Conservation (phyloP, 2,888 invertebrate species). For the Luffia ferchaultella region DNA sequence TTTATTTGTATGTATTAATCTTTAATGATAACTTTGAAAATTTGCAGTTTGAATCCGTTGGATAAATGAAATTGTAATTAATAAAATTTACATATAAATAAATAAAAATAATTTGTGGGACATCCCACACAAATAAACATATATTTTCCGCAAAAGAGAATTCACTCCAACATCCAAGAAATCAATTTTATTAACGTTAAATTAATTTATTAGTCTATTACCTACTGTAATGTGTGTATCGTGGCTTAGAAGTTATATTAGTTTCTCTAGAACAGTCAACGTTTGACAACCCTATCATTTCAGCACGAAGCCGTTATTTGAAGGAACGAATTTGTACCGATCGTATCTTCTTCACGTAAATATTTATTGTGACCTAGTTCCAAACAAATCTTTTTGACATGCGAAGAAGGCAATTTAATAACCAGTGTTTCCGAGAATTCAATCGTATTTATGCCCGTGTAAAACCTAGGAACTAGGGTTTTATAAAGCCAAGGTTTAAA, state of each 20-base stretch:
- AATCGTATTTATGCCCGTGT: conserved; percentile 23
- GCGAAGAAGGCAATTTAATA: conserved; percentile 27
- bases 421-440: conserved; percentile 17
- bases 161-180: no score
- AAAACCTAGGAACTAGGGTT: no score
- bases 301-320: background rate
- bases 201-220: background rate
- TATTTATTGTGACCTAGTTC: conserved; percentile 49
- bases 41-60: no score
- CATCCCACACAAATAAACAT: no score
- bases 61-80: background rate
- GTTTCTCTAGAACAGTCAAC: background rate
- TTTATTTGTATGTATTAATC: no score
- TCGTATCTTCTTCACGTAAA: conserved; percentile 48
- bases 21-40: no score
- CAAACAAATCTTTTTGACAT: conserved; percentile 27
- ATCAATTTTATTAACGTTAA: no score
- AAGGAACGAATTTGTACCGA: conserved; percentile 6
- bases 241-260: background rate
- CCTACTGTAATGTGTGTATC: background rate
- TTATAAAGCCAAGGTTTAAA: no score
- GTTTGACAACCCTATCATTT: background rate
- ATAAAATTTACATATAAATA: background rate
- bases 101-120: background rate
- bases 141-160: no score